Conservation (phyloP, 1,140 invertebrate species). For the Acromyrmex heyeri region DNA sequence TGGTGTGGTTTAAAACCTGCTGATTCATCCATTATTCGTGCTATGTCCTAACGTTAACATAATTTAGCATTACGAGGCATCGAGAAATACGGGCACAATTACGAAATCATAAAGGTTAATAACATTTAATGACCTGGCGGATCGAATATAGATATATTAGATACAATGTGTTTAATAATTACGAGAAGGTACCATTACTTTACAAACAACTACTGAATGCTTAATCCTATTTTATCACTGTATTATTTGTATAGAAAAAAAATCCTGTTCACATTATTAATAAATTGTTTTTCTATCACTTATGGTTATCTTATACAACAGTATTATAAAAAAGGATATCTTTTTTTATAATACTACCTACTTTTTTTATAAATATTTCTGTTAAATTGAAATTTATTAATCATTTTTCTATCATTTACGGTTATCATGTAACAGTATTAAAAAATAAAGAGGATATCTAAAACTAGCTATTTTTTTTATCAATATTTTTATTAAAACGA, state of each 20-base stretch:
- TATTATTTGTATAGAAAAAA: background rate
- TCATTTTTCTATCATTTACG: too few species aligned
- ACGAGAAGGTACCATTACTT: background rate
- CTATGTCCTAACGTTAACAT: constrained; percentile 37
- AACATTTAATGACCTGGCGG: constrained; percentile 28
- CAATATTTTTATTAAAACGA: background rate
- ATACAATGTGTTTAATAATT: constrained; percentile 8
- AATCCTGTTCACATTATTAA: background rate
- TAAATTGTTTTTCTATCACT: background rate
- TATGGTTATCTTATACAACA: background rate
- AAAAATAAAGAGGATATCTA: background rate
- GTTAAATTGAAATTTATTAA: background rate
- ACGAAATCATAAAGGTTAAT: constrained; percentile 48
- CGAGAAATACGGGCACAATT: constrained; percentile 37
- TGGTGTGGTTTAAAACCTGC: constrained; percentile 33
- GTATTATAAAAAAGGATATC: background rate
- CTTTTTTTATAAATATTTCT: background rate
- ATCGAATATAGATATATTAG: background rate
- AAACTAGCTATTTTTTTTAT: background rate
- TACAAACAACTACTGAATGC: background rate
- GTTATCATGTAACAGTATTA: background rate
- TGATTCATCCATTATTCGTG: constrained; percentile 43
- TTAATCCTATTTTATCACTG: background rate
- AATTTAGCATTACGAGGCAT: constrained; percentile 42
- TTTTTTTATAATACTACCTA: background rate